Evolutionary conservation across 2,797 vertebrate genomes (phyloP).

Genomic region (Danio jaintianensis): DNA sequence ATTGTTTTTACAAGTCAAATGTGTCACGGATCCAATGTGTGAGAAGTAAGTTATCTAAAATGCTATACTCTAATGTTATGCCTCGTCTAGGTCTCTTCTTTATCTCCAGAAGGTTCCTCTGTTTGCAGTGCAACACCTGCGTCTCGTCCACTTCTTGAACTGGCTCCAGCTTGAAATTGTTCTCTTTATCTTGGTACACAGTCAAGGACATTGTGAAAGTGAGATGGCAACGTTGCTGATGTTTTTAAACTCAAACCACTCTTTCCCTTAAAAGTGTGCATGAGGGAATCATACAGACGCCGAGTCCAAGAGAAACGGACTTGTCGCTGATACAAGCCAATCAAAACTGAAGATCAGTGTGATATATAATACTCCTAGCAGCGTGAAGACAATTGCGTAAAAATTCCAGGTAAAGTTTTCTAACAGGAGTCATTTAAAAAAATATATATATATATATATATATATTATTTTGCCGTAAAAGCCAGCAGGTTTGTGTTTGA

Average conservation of each 20-base stretch:
- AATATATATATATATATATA: too few relatives aligned
- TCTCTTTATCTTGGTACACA: constrained; percentile 62
- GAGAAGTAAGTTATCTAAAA: not conserved
- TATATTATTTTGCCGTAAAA: constrained; percentile 60
- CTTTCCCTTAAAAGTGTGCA: constrained; percentile 40
- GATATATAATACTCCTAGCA: constrained; percentile 47
- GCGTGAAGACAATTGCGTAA: constrained; percentile 49
- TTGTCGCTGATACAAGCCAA: constrained; percentile 24
- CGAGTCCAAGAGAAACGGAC: constrained; percentile 33
- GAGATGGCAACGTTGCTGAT: constrained; percentile 54
- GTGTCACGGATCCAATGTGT: not conserved
- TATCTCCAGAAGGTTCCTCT: constrained; percentile 68
- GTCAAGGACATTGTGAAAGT: constrained; percentile 60
- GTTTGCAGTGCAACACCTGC: constrained; percentile 73
- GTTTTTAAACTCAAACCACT: constrained; percentile 51
- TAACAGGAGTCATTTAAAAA: constrained; percentile 39
- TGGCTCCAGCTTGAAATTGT: constrained; percentile 66
- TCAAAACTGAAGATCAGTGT: constrained; percentile 46
- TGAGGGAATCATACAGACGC: not conserved
- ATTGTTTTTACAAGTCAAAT: constrained; percentile 10
- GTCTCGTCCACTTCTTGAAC: constrained; percentile 59
- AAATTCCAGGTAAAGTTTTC: constrained; percentile 60
- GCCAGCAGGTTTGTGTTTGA: constrained; percentile 81
- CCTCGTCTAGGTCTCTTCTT: constrained; percentile 69
- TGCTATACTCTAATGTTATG: constrained; percentile 56